Evolutionary conservation across 2,888 invertebrate genomes (phyloP), one percentile per base, ranked within the genome.

Genomic region (Drosophila pseudotakahashii): DNA sequence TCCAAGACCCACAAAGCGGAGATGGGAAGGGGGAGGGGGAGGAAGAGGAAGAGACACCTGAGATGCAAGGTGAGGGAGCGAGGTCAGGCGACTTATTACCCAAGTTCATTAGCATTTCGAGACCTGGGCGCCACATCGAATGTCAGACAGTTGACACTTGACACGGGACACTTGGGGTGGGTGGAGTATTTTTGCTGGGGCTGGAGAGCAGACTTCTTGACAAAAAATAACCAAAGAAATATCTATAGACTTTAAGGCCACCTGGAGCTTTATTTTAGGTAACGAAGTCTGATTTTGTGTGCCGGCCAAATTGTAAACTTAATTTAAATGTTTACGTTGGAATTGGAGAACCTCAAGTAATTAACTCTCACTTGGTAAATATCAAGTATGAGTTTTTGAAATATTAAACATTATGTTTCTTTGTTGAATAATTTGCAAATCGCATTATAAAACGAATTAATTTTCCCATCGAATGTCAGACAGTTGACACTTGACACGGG

Each of bases 71-170:
- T 23, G 23, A 5, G 39, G 42, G 10, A 16, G 13, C 10, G 32
- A 44, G 60, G 51, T 36, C 58, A 41, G 52, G 60, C 48, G 77
- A 58, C 53, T 73, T 76, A 81, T 80, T 83, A 84, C 71, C 77
- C 79, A 81, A 84, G 79, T 87, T 82, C 85, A 87, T 82, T 87
- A 82, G 88, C 82, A 87, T 82, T 76, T 73, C 71, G 48, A 80
- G 78, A 60, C 55, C 67, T 72, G 69, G 69, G 57, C 23, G 50
- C 32, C 58, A 7, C 68, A 69, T 69, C 68, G 68, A 70, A 68
- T 68, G 68, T 70, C 68, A 69, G 70, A 51, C 68, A 59, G 59
- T 68, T 68, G 68, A 68, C 68, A 68, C 68, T 69, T 68, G 68
- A 68, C 68, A 70, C 37, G 68, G 41, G 45, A 14, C 23, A 19